Base-by-base conservation (phyloP, 2,113 vertebrate genomes). In the Thalassarche chlororhynchos region DNA sequence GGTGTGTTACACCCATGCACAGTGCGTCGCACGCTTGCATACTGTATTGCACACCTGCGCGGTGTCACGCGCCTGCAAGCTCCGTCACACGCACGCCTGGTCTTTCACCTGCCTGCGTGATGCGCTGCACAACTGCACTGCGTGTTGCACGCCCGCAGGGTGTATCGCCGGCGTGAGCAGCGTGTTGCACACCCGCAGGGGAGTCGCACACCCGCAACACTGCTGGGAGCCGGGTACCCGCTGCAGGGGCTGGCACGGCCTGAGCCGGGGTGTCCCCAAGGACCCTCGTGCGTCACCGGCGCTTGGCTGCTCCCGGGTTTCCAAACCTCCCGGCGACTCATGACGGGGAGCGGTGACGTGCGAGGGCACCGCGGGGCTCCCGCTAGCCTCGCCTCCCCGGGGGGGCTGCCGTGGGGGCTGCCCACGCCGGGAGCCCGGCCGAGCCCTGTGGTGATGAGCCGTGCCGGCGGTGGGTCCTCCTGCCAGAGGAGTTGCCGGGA, bases 401-500 rank as follows among this genome's bases (percentile, higher is more conserved):
- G 40, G 38, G 72, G 87, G 75, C 38, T 34, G 3, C 46, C 25
- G 31, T 16, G 9, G 78, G 55, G 52, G 70, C 86, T 90, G 76
- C 90, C 90, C 81, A 36, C n/a, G 24, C 38, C 34, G 2, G 93
- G 49, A 78, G 19, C 70, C 87, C 69, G 12, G 40, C 24, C 18
- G 34, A 54, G 25, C 34, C 18, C 24, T 2, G 29, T 14, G 2
- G 47, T n/a, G 60, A 26, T 3, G 79, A 64, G 74, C 66, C 25
- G 28, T 61, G 77, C 71, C 18, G 75, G 60, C 14, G 6, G 54
- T 49, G 61, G 72, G 77, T 29, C 25, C 15, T 81, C 54, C 36
- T 54, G 26, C 38, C 34, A 6, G 72, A 65, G 46, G 83, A 28
- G 64, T 42, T 95, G 90, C 95, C 84, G 95, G 97, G 95, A 97